These are phyloP conservation scores for Ichneumoninae sp. DNA, from an alignment of 2,888 invertebrate genomes.

Conservation along the genomic window DNA sequence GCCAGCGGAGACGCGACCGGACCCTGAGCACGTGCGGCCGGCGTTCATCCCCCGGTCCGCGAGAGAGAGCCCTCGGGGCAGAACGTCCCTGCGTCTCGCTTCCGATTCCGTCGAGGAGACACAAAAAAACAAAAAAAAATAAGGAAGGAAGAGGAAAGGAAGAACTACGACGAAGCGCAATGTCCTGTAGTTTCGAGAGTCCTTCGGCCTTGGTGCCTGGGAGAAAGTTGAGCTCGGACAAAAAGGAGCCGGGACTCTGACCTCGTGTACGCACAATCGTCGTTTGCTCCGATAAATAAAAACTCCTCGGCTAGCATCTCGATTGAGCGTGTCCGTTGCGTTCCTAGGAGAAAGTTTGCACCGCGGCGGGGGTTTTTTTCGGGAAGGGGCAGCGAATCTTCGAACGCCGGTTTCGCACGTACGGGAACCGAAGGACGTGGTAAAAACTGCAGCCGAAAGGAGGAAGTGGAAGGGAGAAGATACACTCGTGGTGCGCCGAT, in stretches of 20 bases:
- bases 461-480: slow-evolving; percentile 10
- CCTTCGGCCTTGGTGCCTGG: slow-evolving; percentile 54
- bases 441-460: slow-evolving; percentile 36
- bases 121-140: slow-evolving; percentile 19
- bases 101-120: slow-evolving; percentile 2
- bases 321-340: slow-evolving; percentile 40
- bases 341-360: slow-evolving; percentile 51
- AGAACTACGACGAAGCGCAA: slow-evolving; percentile 38
- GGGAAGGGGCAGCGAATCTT: slow-evolving; percentile 57
- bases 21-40: slow-evolving; percentile 62
- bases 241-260: slow-evolving; percentile 53
- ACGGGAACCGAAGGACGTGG: slow-evolving; percentile 29
- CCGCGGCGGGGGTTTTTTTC: slow-evolving; percentile 47
- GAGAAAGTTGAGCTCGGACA: slow-evolving; percentile 49
- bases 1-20: slow-evolving; percentile 29
- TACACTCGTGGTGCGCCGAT: slow-evolving; percentile 51
- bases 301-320: slow-evolving; percentile 18
- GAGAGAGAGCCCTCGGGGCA: slow-evolving; percentile 49
- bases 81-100: slow-evolving; percentile 20
- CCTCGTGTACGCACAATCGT: slow-evolving; percentile 49
- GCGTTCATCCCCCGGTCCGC: slow-evolving; percentile 50
- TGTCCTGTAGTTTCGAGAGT: slow-evolving; percentile 49
- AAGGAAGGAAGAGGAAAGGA: neutral
- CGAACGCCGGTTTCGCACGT: slow-evolving; percentile 56
- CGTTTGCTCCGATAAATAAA: slow-evolving; percentile 37